A percentile compares a stretch with the other conserved stretches of the same genome.
Conservation (phyloP, 2,888 invertebrate genomes). For the Tetranychus truncatus region DNA sequence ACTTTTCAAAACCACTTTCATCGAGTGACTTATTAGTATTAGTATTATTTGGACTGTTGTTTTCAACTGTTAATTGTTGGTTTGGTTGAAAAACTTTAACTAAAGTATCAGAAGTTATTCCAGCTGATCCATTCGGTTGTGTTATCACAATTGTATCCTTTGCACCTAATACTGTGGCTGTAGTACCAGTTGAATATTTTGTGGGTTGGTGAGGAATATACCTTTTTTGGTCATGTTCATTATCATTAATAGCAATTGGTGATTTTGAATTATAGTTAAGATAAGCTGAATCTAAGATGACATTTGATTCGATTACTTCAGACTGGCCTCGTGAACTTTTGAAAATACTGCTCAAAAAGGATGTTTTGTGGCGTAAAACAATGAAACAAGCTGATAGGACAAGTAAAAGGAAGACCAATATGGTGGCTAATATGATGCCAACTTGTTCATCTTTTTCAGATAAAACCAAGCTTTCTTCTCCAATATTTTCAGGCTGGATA, state of each 20-base stretch:
- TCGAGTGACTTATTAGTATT: not conserved
- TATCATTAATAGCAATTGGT: not conserved
- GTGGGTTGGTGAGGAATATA: not conserved
- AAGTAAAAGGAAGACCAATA: conserved; percentile 21
- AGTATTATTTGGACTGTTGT: not conserved
- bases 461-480: conserved; percentile 14
- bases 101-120: not conserved
- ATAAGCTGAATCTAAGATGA: not conserved
- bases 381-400: conserved; percentile 3
- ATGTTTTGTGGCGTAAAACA: not conserved
- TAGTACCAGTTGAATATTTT: not conserved
- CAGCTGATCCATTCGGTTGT: not conserved
- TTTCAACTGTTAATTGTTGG: not conserved
- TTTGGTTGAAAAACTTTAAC: not conserved
- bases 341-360: not conserved
- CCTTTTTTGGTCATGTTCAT: not conserved
- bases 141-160: not conserved
- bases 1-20: not conserved
- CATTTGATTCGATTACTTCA: not conserved
- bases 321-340: not conserved
- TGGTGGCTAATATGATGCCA: conserved; percentile 26
- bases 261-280: not conserved
- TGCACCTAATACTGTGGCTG: not conserved
- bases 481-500: conserved; percentile 22
- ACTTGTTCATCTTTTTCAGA: conserved; percentile 22